phyloP scores from a whole-genome alignment of 2,113 vertebrate species.

The Artemisiospiza belli region DNA sequence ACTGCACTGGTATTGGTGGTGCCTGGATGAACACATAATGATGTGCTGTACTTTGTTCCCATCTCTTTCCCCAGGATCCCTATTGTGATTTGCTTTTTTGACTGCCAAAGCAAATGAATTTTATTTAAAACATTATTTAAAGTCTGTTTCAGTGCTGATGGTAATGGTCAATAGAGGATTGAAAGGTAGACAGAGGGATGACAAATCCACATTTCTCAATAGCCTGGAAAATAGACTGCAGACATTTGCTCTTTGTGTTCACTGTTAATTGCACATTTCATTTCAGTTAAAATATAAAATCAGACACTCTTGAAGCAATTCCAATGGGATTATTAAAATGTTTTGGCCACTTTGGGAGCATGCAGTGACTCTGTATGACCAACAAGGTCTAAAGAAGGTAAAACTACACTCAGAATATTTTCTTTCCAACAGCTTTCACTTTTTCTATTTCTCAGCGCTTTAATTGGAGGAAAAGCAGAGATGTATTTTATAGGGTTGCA shows the following conservation, averaged over 20 bases:
- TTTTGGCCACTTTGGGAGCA: neutral
- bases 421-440: rapidly evolving
- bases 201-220: neutral
- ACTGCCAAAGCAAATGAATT: neutral
- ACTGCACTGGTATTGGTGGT: neutral
- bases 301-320: neutral
- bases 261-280: neutral
- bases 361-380: neutral
- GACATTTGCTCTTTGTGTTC: neutral
- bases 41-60: neutral
- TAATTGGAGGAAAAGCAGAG: neutral
- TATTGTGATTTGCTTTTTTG: neutral
- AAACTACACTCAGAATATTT: neutral
- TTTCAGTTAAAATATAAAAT: neutral
- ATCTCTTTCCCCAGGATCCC: neutral
- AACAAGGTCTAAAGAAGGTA: neutral
- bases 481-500: neutral
- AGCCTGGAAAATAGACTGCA: neutral
- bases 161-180: neutral
- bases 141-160: neutral
- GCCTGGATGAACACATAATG: neutral
- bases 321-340: neutral
- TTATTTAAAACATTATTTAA: neutral
- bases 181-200: neutral
- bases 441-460: neutral